These are phyloP conservation scores for Synergus gifuensis DNA, from an alignment of 2,888 invertebrate species.

Conservation along the genomic window DNA sequence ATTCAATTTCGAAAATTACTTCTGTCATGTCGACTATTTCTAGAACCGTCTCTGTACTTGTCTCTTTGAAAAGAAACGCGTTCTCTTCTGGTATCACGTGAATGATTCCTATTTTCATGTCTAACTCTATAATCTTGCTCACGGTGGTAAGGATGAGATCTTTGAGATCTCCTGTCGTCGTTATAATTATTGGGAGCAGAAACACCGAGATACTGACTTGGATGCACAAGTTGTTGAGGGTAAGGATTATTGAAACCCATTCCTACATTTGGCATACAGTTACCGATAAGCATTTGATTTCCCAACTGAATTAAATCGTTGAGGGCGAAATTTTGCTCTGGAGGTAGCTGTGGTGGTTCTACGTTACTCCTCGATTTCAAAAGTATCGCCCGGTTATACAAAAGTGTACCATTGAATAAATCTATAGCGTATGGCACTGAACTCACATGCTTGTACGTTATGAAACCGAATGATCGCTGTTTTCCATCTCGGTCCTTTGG, in stretches of 20 bases:
- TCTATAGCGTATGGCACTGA: conserved; percentile 89
- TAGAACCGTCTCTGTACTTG: conserved; percentile 50
- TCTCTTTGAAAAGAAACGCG: conserved; percentile 55
- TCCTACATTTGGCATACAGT: conserved; percentile 50
- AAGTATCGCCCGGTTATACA: conserved; percentile 83
- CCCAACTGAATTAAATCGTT: conserved; percentile 62
- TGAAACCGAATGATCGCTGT: conserved; percentile 86
- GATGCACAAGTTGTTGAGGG: conserved; percentile 55
- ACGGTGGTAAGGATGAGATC: conserved; percentile 62
- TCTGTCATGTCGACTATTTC: conserved; percentile 54
- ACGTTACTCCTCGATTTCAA: conserved; percentile 76
- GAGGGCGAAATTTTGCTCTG: conserved; percentile 45
- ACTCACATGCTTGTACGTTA: conserved; percentile 86
- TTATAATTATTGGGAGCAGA: conserved; percentile 47
- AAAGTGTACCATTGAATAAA: conserved; percentile 84
- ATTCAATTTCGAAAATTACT: conserved; percentile 48
- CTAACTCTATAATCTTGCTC: conserved; percentile 53
- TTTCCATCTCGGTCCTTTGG: conserved; percentile 87
- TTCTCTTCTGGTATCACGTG: conserved; percentile 52
- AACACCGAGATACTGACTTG: conserved; percentile 54
- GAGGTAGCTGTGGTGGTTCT: conserved; percentile 53
- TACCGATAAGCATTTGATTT: conserved; percentile 65
- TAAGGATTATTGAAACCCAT: conserved; percentile 52
- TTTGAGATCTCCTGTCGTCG: conserved; percentile 59
- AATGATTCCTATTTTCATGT: conserved; percentile 48